A percentile compares a stretch with the other conserved stretches of the same genome.
Evolutionary conservation across 2,797 vertebrate species (phyloP).

Genomic region (Petrocephalus schoutedeni): DNA sequence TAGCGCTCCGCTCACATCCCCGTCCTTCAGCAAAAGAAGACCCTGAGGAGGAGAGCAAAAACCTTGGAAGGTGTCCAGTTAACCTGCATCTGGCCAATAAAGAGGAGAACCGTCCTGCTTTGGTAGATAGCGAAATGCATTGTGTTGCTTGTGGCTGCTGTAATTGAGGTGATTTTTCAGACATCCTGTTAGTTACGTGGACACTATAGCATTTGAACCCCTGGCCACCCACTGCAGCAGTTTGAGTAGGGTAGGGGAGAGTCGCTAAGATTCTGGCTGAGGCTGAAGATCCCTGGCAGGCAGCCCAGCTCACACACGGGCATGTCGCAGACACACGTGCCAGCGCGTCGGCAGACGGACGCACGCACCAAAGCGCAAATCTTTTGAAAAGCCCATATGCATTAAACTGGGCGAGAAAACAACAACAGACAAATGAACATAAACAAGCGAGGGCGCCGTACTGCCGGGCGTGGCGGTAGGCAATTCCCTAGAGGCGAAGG

Average conservation of each 20-base stretch:
- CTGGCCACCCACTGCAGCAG: not conserved
- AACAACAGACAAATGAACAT: slow-evolving; percentile 48
- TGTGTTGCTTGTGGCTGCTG: slow-evolving; percentile 28
- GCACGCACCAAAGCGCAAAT: slow-evolving; percentile 25
- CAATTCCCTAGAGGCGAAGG: slow-evolving; percentile 15
- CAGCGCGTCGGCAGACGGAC: not conserved
- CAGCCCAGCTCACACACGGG: not conserved
- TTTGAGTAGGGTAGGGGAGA: not conserved
- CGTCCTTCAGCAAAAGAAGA: slow-evolving; percentile 15
- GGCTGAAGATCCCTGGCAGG: not conserved
- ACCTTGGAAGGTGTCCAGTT: slow-evolving; percentile 34
- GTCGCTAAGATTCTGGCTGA: not conserved
- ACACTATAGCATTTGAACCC: slow-evolving; percentile 25
- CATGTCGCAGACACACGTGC: not conserved
- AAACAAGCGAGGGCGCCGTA: slow-evolving; percentile 39
- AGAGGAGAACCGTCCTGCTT: slow-evolving; percentile 27
- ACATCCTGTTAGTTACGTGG: slow-evolving; percentile 26
- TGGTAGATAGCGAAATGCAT: slow-evolving; percentile 35
- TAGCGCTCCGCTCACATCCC: slow-evolving; percentile 5
- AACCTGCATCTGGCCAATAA: slow-evolving; percentile 39
- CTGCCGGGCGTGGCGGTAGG: slow-evolving; percentile 27
- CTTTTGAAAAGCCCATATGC: slow-evolving; percentile 38
- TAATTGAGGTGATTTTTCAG: slow-evolving; percentile 34
- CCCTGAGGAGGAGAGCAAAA: slow-evolving; percentile 14
- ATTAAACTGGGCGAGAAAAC: slow-evolving; percentile 41